A percentile compares a stretch with the other conserved stretches of the same genome.
These are phyloP conservation scores for Acestrorhynchus altus DNA, from an alignment of 2,797 vertebrate species.

Conservation along the genomic window DNA sequence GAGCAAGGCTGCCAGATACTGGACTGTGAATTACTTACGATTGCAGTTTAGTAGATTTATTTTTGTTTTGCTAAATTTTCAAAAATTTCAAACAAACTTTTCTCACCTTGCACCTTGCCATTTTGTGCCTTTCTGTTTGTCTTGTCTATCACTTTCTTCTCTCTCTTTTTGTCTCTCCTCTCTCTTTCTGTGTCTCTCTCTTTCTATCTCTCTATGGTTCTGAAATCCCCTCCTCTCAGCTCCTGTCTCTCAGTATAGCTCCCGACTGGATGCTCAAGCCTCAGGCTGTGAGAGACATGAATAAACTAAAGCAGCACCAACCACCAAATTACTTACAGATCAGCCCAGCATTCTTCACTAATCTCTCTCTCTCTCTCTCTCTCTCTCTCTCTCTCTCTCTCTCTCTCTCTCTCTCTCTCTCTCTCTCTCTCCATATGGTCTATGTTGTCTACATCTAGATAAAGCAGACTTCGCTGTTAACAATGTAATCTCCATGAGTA, in stretches of 20 bases:
- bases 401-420: background rate
- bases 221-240: slow-evolving; percentile 41
- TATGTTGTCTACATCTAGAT: slow-evolving; percentile 18
- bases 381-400: slow-evolving; percentile 3
- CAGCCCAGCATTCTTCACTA: slow-evolving; percentile 57
- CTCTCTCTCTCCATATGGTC: slow-evolving; percentile 5
- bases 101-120: background rate
- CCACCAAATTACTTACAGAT: slow-evolving; percentile 59
- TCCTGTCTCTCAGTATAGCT: slow-evolving; percentile 44
- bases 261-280: slow-evolving; percentile 54
- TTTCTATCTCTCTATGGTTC: slow-evolving; percentile 25
- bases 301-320: slow-evolving; percentile 55
- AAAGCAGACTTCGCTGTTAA: slow-evolving; percentile 15
- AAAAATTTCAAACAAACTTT: too few species aligned
- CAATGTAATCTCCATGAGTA: slow-evolving; percentile 5
- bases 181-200: background rate
- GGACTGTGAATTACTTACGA: too few species aligned
- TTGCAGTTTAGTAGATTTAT: too few species aligned
- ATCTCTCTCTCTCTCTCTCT: slow-evolving; percentile 49
- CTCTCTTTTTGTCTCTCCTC: background rate
- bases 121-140: background rate
- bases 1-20: too few species aligned
- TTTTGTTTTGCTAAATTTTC: background rate
- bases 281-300: slow-evolving; percentile 45
- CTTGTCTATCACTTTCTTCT: background rate